Evolutionary conservation across 2,888 invertebrate species (phyloP), one percentile per base, ranked within the genome.

Genomic region (Poecilobothrus nobilitatus): DNA sequence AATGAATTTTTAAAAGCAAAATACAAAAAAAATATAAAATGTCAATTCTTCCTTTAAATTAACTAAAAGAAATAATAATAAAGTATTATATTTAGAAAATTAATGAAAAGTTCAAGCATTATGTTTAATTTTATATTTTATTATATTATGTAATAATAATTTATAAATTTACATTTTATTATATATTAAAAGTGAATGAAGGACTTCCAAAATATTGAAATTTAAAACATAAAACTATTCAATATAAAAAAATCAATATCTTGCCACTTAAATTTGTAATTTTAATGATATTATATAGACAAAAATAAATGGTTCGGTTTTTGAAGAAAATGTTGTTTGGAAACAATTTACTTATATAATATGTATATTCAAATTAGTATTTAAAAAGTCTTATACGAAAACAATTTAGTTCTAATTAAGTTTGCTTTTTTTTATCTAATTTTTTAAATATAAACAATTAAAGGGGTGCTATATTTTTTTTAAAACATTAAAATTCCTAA

Each of bases 101-200:
- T 27, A 27, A 27, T 27, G 27, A 27, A 27, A 27, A 27, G 27
- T 27, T 27, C 27, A 27, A 27, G 27, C 5, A 27, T 4, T 27
- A 27, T 53, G 15, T 53, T 53, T 12, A 53, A 18, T 53, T 53
- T 53, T 18, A 53, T 53, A n/a, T 15, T 53, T 53, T 53, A 53
- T 53, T 18, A 18, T 53, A 18, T 6, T 18, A 18, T 53, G 15
- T 53, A 53, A 18, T 53, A 53, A 53, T 53, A 53, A n/a, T 9
- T 18, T 53, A 53, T 53, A 53, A 53, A 53, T 53, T 53, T 53
- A 53, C 53, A 53, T 18, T 53, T 53, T 53, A 37, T 53, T 53
- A 53, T 53, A 18, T 53, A 53, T 53, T 53, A 18, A 53, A 53
- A 53, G 53, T 53, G 18, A 53, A n/a, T 53, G 3, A 18, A 53